Conservation (phyloP, 1,140 invertebrate species). For the Drosophila suzukii region DNA sequence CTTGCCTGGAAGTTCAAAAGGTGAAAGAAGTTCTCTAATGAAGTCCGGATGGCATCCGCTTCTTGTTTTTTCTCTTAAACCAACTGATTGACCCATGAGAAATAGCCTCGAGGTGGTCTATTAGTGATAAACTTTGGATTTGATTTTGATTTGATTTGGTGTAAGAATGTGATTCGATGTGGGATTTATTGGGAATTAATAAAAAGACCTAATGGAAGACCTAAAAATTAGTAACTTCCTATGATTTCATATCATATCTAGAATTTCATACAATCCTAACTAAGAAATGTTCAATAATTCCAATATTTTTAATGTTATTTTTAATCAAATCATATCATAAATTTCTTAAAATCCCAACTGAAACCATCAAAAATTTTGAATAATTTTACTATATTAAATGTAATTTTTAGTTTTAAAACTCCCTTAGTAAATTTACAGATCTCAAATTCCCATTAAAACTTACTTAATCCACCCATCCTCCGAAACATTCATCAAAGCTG, state of each 20-base stretch:
- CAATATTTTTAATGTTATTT: too few species aligned
- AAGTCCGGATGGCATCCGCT: constrained; percentile 34
- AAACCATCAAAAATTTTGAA: too few species aligned
- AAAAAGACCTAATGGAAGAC: too few species aligned
- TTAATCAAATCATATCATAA: too few species aligned
- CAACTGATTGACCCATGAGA: constrained; percentile 52
- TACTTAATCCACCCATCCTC: constrained; percentile 3
- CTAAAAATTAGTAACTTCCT: too few species aligned
- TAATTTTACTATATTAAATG: too few species aligned
- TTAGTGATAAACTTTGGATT: constrained; percentile 29
- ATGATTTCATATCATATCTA: too few species aligned
- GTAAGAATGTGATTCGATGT: not conserved
- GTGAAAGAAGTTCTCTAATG: constrained; percentile 35
- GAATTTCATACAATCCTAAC: too few species aligned
- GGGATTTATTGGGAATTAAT: not conserved
- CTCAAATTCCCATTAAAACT: constrained; percentile 14
- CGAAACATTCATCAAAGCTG: constrained; percentile 16
- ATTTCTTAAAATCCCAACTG: too few species aligned
- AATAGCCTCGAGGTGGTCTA: constrained; percentile 37
- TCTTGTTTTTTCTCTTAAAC: constrained; percentile 5
- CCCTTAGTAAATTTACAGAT: not conserved
- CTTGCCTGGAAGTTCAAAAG: constrained; percentile 6
- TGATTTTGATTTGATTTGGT: not conserved
- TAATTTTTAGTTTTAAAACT: not conserved
- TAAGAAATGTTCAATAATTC: too few species aligned